Conservation (phyloP, 2,113 vertebrate genomes). For the Chrysochloris asiatica region DNA sequence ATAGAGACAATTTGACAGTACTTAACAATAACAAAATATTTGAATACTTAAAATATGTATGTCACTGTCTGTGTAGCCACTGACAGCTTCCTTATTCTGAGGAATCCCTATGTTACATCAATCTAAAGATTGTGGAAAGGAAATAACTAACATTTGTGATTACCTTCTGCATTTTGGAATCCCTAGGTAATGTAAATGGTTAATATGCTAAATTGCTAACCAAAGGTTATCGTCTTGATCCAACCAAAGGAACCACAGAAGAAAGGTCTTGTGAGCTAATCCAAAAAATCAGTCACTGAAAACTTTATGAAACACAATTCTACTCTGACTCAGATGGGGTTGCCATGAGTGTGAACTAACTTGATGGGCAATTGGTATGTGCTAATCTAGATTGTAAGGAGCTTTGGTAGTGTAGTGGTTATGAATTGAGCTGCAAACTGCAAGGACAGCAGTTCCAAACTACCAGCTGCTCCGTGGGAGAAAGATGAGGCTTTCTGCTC, state of each 20-base stretch:
- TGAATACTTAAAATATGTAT: not conserved
- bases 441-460: too few species aligned
- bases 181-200: not conserved
- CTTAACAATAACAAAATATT: too few species aligned
- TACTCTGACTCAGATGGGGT: not conserved
- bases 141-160: constrained; percentile 7
- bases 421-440: too few species aligned
- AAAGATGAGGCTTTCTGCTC: too few species aligned
- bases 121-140: not conserved
- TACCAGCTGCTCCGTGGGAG: too few species aligned
- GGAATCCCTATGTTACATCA: not conserved
- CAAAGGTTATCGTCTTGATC: not conserved
- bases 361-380: not conserved
- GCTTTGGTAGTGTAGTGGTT: too few species aligned
- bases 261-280: not conserved
- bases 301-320: not conserved
- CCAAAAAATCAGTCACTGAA: not conserved
- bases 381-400: not conserved
- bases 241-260: not conserved
- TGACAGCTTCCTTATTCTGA: not conserved
- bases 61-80: not conserved
- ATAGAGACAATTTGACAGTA: too few species aligned
- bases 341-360: not conserved
- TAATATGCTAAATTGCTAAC: not conserved
- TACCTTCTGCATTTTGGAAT: not conserved